A percentile compares a stretch with the other conserved stretches of the same genome.
Conservation (phyloP, 2,888 invertebrate species). For the Mesoligia furuncula region DNA sequence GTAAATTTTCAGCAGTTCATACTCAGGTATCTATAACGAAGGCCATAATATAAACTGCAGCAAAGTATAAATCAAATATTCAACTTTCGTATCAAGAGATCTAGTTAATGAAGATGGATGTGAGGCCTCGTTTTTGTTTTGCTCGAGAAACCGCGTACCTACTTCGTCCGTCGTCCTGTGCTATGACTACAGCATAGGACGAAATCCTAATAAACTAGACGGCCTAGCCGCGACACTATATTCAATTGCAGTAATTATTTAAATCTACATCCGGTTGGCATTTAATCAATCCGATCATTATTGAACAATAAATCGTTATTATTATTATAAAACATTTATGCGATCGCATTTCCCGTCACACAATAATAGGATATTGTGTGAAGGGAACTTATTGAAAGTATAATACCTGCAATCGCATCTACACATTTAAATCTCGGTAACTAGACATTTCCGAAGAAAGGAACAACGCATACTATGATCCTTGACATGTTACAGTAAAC, state of each 20-base stretch:
- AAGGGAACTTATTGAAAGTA: background rate
- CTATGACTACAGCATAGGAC: background rate
- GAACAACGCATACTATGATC: background rate
- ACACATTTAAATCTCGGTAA: no score
- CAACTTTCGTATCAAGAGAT: background rate
- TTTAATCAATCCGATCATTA: slow-evolving; percentile 4
- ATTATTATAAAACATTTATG: slow-evolving; percentile 14
- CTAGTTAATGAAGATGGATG: slow-evolving; percentile 12
- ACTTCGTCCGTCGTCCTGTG: background rate
- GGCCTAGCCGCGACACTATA: slow-evolving; percentile 1
- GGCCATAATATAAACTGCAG: background rate
- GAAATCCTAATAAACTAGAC: slow-evolving; percentile 3
- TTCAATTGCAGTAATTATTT: slow-evolving; percentile 19
- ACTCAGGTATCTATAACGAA: background rate
- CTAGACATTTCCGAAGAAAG: background rate
- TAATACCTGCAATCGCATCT: background rate
- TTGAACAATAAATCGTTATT: background rate
- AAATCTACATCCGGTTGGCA: slow-evolving; percentile 16
- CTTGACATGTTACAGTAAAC: slow-evolving; percentile 20
- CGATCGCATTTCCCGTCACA: slow-evolving; percentile 8
- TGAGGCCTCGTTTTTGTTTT: slow-evolving; percentile 4
- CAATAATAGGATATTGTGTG: background rate
- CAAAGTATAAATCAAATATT: slow-evolving; percentile 4
- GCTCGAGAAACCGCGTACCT: background rate
- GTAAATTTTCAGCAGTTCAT: background rate